Evolutionary conservation across 2,113 vertebrate genomes (phyloP).

Genomic region (Apteryx mantelli): DNA sequence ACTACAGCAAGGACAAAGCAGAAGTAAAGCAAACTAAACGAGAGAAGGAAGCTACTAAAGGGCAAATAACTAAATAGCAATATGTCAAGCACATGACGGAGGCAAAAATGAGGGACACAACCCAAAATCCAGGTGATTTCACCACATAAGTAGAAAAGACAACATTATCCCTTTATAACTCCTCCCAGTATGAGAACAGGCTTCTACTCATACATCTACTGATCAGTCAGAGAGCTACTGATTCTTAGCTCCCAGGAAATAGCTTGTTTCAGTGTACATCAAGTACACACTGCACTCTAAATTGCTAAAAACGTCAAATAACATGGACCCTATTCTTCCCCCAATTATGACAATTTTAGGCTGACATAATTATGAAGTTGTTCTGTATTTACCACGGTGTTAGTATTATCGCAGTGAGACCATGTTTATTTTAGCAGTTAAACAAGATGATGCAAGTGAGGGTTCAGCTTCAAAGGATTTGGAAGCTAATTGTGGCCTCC

Average conservation of each 20-base stretch:
- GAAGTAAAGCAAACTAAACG: neutral
- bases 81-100: neutral
- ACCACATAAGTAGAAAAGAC: neutral
- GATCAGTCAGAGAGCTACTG: neutral
- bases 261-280: neutral
- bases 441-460: neutral
- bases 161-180: neutral
- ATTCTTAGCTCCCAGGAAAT: neutral
- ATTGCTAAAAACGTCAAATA: neutral
- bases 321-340: neutral
- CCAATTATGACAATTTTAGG: neutral
- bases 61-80: neutral
- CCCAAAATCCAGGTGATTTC: neutral
- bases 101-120: neutral
- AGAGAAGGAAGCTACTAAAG: neutral
- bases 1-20: neutral
- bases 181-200: neutral
- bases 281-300: neutral
- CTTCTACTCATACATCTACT: neutral
- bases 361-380: neutral
- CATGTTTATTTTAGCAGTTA: neutral
- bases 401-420: neutral
- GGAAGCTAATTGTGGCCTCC: neutral
- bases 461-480: slow-evolving; percentile 14
- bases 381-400: neutral